Conservation (phyloP, 2,113 vertebrate species). For the Pungitius pungitius region DNA sequence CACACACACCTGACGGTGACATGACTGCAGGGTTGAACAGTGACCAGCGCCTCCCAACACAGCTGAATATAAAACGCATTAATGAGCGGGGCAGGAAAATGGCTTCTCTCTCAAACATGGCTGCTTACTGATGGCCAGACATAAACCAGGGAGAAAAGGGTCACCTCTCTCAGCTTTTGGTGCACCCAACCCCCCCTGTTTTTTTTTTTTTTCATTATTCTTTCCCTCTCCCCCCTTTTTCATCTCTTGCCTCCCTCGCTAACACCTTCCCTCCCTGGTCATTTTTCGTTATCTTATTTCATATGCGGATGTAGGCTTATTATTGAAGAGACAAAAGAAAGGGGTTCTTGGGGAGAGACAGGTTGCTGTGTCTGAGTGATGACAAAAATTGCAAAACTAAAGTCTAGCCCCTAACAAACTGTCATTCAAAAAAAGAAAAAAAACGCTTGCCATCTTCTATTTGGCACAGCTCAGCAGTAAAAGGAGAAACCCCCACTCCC, state of each 20-base stretch:
- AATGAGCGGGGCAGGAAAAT: conserved; percentile 81
- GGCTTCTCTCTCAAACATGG: conserved; percentile 79
- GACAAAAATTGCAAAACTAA: conserved; percentile 79
- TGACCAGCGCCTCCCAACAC: conserved; percentile 73
- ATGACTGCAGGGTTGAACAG: conserved; percentile 69
- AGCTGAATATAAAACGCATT: conserved; percentile 79
- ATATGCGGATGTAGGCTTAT: conserved; percentile 73
- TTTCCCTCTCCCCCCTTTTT: conserved; percentile 39
- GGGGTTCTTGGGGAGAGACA: conserved; percentile 76
- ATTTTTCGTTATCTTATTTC: conserved; percentile 64
- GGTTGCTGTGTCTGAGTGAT: conserved; percentile 79
- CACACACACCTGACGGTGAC: conserved; percentile 67
- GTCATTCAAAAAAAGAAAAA: conserved; percentile 71
- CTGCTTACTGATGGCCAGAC: conserved; percentile 73
- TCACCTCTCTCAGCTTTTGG: conserved; percentile 73
- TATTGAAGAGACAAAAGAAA: conserved; percentile 82
- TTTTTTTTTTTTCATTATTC: background rate
- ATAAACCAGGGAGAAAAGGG: conserved; percentile 71
- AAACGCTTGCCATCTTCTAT: conserved; percentile 59
- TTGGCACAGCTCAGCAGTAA: conserved; percentile 72
- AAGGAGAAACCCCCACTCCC: conserved; percentile 44
- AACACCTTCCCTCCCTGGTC: conserved; percentile 61
- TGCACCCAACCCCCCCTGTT: conserved; percentile 27
- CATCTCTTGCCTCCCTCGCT: conserved; percentile 44
- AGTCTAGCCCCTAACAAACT: conserved; percentile 69